Conservation (phyloP, 1,140 invertebrate species). For the Danaus plexippus region DNA sequence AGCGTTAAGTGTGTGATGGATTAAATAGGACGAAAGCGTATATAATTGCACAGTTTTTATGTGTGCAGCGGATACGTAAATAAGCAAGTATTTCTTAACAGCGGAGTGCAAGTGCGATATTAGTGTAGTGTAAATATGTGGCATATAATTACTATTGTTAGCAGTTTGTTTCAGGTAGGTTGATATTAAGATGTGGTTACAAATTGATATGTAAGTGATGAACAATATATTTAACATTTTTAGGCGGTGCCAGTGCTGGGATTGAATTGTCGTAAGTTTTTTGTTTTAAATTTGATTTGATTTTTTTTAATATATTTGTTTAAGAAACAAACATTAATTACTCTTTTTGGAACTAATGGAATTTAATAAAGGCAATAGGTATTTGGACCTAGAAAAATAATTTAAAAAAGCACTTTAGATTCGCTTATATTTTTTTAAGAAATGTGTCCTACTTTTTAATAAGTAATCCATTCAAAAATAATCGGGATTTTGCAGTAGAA, state of each 20-base stretch:
- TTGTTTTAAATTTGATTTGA: too few species aligned
- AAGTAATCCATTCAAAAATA: too few species aligned
- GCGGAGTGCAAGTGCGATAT: slow-evolving; percentile 30
- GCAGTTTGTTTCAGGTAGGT: slow-evolving; percentile 23
- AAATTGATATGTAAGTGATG: too few species aligned
- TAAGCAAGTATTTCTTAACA: slow-evolving; percentile 36
- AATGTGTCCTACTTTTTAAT: too few species aligned
- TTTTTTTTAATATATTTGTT: too few species aligned
- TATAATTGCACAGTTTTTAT: slow-evolving; percentile 47
- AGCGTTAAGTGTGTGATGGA: slow-evolving; percentile 24
- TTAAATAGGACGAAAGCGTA: slow-evolving; percentile 51
- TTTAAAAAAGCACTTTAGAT: too few species aligned
- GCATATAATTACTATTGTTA: slow-evolving; percentile 16
- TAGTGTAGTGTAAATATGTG: slow-evolving; percentile 28
- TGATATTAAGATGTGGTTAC: slow-evolving; percentile 4
- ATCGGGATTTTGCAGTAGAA: too few species aligned
- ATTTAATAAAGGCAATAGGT: too few species aligned
- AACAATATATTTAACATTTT: slow-evolving; percentile 8
- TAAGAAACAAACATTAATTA: too few species aligned
- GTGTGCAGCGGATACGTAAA: slow-evolving; percentile 32
- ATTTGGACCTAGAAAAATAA: too few species aligned
- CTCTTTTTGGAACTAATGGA: too few species aligned
- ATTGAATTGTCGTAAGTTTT: slow-evolving; percentile 30
- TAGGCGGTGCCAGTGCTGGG: slow-evolving; percentile 28
- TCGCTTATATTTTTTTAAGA: too few species aligned